Evolutionary conservation across 2,113 vertebrate species (phyloP).

Genomic region (Myrmecobius fasciatus): DNA sequence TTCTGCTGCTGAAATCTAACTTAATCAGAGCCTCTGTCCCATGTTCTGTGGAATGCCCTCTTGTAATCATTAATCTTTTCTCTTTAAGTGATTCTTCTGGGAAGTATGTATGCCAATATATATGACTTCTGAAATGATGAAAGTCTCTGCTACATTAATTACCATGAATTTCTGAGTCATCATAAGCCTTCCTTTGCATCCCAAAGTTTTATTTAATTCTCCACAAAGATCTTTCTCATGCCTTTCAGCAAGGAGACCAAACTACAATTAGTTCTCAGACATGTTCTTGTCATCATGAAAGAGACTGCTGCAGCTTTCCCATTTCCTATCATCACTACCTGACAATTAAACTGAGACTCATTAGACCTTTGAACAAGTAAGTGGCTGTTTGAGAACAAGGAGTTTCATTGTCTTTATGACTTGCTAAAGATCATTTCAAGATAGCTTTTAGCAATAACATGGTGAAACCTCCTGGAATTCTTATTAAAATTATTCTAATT

Average conservation of each 20-base stretch:
- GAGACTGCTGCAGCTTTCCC: neutral
- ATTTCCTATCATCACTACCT: conserved; percentile 45
- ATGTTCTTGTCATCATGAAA: conserved; percentile 57
- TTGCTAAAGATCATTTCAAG: conserved; percentile 26
- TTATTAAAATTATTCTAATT: conserved; percentile 42
- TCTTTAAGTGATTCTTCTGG: conserved; percentile 53
- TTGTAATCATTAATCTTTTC: conserved; percentile 31
- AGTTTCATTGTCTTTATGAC: conserved; percentile 28
- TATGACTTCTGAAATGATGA: conserved; percentile 42
- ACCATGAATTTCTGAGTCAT: conserved; percentile 20
- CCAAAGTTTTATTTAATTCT: conserved; percentile 52
- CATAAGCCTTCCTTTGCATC: conserved; percentile 58
- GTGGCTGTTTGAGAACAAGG: conserved; percentile 20
- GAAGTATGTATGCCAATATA: conserved; percentile 4
- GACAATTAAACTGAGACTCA: conserved; percentile 33
- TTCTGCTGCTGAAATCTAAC: neutral
- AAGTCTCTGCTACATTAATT: conserved; percentile 61
- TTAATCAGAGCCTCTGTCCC: neutral
- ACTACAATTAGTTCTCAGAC: conserved; percentile 63
- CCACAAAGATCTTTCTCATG: conserved; percentile 60
- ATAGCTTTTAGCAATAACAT: conserved; percentile 39
- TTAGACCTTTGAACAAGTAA: conserved; percentile 34
- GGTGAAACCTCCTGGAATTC: conserved; percentile 3
- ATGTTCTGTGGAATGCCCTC: neutral
- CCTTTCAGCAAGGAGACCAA: conserved; percentile 60